These are phyloP conservation scores for Zhengitettix transpicula DNA, from an alignment of 2,888 invertebrate genomes.

Conservation along the genomic window DNA sequence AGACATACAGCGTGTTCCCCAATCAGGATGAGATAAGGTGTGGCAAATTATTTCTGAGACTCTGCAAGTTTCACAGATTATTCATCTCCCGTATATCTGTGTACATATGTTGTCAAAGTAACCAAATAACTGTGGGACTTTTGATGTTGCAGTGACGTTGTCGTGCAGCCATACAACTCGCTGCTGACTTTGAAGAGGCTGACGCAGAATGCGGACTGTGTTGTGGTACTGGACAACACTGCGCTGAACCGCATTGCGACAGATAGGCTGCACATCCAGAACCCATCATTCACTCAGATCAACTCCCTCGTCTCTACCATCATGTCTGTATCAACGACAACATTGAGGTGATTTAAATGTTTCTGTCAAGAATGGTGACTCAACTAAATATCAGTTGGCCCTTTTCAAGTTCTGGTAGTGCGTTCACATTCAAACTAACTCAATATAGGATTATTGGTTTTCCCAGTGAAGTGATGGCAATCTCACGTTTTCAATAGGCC, in stretches of 20 bases:
- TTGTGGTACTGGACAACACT: conserved; percentile 93
- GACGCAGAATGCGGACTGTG: conserved; percentile 91
- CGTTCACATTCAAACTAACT: too few relatives aligned
- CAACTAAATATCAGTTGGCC: too few relatives aligned
- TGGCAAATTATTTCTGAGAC: neutral
- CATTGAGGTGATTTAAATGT: conserved; percentile 45
- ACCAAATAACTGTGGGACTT: neutral
- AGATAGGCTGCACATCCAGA: conserved; percentile 86
- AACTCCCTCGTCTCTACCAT: conserved; percentile 95
- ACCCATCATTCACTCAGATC: conserved; percentile 92
- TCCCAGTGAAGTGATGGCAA: too few relatives aligned
- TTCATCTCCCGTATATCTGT: neutral
- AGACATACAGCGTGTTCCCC: conserved; percentile 98
- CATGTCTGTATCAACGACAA: conserved; percentile 95
- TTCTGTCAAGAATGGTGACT: too few relatives aligned
- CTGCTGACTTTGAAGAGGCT: conserved; percentile 83
- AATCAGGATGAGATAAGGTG: conserved; percentile 88
- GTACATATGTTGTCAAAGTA: neutral
- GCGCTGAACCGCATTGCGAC: conserved; percentile 87
- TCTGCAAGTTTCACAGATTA: neutral
- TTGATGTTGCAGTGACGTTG: conserved; percentile 59
- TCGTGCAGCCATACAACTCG: conserved; percentile 93
- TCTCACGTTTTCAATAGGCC: too few relatives aligned
- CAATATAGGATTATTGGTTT: too few relatives aligned
- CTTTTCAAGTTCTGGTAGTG: too few relatives aligned